Percentiles rank a stretch among this genome's conserved stretches.
Conservation (phyloP, 2,113 vertebrate genomes). For the Chamaetylas fuelleborni region DNA sequence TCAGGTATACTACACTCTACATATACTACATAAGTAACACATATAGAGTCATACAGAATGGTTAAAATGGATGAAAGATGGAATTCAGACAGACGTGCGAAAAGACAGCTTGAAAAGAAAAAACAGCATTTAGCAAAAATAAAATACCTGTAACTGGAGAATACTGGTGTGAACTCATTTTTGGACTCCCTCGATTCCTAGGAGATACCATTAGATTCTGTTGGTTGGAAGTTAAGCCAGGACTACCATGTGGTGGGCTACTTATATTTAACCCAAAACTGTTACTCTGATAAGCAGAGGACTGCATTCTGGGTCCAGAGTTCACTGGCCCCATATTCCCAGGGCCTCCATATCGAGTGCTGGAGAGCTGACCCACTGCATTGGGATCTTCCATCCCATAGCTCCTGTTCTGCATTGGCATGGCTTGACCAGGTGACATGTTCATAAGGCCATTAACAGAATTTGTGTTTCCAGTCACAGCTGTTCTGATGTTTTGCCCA, state of each 20-base stretch:
- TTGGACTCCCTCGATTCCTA: conserved; percentile 90
- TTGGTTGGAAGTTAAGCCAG: conserved; percentile 81
- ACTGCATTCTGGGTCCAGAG: conserved; percentile 69
- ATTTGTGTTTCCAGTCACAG: conserved; percentile 75
- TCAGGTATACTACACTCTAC: not conserved
- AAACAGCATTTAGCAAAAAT: not conserved
- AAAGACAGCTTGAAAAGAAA: not conserved
- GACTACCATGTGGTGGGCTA: conserved; percentile 88
- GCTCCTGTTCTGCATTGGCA: conserved; percentile 75
- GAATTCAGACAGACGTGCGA: not conserved
- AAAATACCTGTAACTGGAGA: conserved; percentile 89
- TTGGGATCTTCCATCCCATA: conserved; percentile 72
- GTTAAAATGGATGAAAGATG: not conserved
- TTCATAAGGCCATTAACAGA: conserved; percentile 79
- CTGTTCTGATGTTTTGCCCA: conserved; percentile 79
- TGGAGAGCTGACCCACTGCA: conserved; percentile 63
- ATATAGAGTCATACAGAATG: not conserved
- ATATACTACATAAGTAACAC: not conserved
- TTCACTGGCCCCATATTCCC: conserved; percentile 57
- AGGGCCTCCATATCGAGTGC: conserved; percentile 65
- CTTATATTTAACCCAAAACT: conserved; percentile 86
- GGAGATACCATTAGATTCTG: conserved; percentile 91
- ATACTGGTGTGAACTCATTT: conserved; percentile 90
- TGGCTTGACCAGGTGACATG: conserved; percentile 77
- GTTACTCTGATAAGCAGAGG: conserved; percentile 83